These are phyloP conservation scores for Heliconius charithonia DNA, from an alignment of 2,888 invertebrate species.

Conservation along the genomic window DNA sequence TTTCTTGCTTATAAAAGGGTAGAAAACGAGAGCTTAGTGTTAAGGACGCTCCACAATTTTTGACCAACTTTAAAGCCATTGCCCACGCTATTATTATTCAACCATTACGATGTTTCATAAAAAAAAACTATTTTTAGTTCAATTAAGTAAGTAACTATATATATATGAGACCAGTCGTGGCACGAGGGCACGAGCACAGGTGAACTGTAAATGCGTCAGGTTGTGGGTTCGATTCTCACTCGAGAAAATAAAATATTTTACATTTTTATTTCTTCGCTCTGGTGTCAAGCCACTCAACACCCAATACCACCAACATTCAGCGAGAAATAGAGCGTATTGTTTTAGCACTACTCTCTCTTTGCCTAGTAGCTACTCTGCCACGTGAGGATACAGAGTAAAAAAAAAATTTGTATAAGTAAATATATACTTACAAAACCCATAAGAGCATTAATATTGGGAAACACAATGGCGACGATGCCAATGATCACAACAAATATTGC, in stretches of 20 bases:
- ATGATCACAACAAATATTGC: constrained; percentile 57
- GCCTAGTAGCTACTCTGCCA: not conserved
- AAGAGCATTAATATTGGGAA: constrained; percentile 65
- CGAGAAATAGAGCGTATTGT: not conserved
- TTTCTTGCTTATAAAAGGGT: too few relatives aligned
- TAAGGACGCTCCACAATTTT: too few relatives aligned
- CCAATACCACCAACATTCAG: not conserved
- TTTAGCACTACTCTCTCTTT: not conserved
- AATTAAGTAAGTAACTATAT: too few relatives aligned
- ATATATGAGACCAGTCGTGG: too few relatives aligned
- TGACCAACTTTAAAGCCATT: too few relatives aligned
- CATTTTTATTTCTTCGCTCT: not conserved
- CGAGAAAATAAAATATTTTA: not conserved
- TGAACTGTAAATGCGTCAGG: not conserved
- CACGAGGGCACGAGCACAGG: too few relatives aligned
- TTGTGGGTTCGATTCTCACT: not conserved
- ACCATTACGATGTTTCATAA: too few relatives aligned
- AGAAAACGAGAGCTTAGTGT: too few relatives aligned
- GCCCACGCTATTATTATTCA: too few relatives aligned
- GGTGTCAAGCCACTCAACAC: too few relatives aligned
- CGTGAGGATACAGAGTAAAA: not conserved
- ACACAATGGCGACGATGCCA: constrained; percentile 56
- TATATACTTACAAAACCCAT: constrained; percentile 73
- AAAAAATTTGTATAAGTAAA: too few relatives aligned
- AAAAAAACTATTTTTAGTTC: too few relatives aligned